Evolutionary conservation across 1,140 invertebrate genomes (phyloP).

Genomic region (Lasioglossum baleicum): DNA sequence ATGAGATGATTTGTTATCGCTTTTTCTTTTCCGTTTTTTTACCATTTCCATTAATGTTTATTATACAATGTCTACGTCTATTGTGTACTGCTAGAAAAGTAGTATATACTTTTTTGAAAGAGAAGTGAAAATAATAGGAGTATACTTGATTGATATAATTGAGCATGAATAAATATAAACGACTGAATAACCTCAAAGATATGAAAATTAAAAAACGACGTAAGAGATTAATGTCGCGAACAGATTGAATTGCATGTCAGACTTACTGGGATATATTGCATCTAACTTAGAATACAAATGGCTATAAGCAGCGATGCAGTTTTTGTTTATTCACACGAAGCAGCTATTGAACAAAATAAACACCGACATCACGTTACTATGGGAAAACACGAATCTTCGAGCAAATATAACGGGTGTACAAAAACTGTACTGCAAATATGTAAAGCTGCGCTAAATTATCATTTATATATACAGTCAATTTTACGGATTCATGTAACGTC

Average conservation of each 20-base stretch:
- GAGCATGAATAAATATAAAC: not conserved
- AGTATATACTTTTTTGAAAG: not conserved
- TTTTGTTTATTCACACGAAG: not conserved
- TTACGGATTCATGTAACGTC: not conserved
- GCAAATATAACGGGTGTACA: not conserved
- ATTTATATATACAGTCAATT: not conserved
- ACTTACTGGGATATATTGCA: constrained; percentile 68
- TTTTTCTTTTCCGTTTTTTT: no score
- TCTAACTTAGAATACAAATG: constrained; percentile 37
- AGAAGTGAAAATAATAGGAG: not conserved
- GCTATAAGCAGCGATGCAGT: not conserved
- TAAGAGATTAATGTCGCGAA: not conserved
- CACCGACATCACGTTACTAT: not conserved
- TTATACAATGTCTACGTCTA: no score
- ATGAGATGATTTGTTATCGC: no score
- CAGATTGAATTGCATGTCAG: not conserved
- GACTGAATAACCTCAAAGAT: constrained; percentile 23
- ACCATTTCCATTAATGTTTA: no score
- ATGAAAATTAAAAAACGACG: not conserved
- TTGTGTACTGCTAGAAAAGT: no score
- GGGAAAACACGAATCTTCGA: not conserved
- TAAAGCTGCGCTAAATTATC: not conserved
- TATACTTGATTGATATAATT: no score
- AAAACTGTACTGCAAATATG: not conserved
- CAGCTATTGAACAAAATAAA: constrained; percentile 28